Evolutionary conservation across 2,113 vertebrate genomes (phyloP).

Genomic region (Microtus oregoni): DNA sequence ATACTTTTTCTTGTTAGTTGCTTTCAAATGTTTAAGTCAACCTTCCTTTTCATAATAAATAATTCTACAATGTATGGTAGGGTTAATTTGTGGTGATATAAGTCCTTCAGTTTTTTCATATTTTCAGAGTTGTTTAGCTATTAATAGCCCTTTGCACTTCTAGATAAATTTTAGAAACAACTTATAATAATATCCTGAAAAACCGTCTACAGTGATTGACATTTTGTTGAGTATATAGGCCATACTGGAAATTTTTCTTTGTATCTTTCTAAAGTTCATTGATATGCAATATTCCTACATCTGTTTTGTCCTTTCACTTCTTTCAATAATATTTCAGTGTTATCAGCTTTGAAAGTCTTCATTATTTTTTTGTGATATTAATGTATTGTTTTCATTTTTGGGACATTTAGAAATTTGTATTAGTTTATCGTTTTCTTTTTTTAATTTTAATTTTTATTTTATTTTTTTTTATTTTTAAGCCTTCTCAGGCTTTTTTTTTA

Average conservation of each 20-base stretch:
- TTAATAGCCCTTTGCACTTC: neutral
- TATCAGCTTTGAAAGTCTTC: neutral
- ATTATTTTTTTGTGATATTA: neutral
- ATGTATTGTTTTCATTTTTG: neutral
- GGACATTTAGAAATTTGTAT: neutral
- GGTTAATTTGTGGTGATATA: neutral
- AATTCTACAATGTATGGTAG: neutral
- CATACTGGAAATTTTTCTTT: neutral
- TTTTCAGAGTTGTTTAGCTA: neutral
- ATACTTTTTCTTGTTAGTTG: neutral
- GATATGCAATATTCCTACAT: neutral
- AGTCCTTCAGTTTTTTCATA: neutral
- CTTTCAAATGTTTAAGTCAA: neutral
- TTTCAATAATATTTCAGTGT: neutral
- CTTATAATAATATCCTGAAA: neutral
- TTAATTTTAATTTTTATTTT: too few species aligned
- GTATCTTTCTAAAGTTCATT: neutral
- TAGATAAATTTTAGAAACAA: neutral
- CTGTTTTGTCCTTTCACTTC: neutral
- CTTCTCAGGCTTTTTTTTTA: too few species aligned
- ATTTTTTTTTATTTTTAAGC: too few species aligned
- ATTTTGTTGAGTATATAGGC: neutral
- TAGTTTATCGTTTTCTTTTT: neutral
- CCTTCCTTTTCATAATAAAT: neutral
- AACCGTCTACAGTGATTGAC: neutral